phyloP scores from a whole-genome alignment of 2,113 vertebrate genomes.

The Grantiella picta region DNA sequence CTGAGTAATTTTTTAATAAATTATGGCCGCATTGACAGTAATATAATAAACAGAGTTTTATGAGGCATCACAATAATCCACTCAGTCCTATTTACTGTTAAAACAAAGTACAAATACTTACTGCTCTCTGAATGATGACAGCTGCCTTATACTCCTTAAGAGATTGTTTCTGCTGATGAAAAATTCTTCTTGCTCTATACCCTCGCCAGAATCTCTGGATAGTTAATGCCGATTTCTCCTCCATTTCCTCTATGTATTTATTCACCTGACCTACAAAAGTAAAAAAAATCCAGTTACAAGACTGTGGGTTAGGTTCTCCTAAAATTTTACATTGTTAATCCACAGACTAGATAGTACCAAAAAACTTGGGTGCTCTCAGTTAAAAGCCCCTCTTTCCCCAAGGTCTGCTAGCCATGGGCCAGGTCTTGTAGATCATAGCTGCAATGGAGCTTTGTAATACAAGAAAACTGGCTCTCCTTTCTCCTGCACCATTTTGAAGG shows the following conservation, averaged over 20 bases:
- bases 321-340: background rate
- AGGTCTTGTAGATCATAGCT: background rate
- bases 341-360: background rate
- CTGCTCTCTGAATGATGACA: conserved; percentile 85
- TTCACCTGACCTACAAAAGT: conserved; percentile 77
- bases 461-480: background rate
- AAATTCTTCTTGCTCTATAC: conserved; percentile 77
- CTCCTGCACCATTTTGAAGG: background rate
- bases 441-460: background rate
- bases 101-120: conserved; percentile 59
- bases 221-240: conserved; percentile 81
- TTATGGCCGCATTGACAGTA: background rate
- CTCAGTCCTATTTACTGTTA: background rate
- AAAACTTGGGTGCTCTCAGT: background rate
- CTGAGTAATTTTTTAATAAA: background rate
- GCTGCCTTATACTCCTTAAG: conserved; percentile 82
- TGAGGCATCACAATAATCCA: background rate
- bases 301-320: background rate
- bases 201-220: conserved; percentile 93
- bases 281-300: background rate
- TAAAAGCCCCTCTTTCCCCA: background rate
- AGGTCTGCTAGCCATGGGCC: background rate
- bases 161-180: conserved; percentile 70
- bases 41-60: background rate
- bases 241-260: conserved; percentile 81